Evolutionary conservation across 2,797 vertebrate genomes (phyloP), one percentile per base, ranked within the genome.

Genomic region (Apodemus agrarius): DNA sequence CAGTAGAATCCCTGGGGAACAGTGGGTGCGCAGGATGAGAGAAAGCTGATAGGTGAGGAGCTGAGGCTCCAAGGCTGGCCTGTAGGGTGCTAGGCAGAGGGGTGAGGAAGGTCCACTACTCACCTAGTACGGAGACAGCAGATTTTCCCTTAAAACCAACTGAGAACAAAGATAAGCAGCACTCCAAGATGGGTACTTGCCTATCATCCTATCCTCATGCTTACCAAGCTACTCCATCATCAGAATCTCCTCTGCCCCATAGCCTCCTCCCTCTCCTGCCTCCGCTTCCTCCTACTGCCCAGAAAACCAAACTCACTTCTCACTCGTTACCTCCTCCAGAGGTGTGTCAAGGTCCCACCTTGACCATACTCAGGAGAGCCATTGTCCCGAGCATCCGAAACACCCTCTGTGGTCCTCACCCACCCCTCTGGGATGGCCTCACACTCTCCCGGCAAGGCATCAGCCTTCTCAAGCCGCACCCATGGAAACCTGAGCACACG

Each of bases 251-350:
- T 40, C 49, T 40, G 31, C n/a, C 85, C 46, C 34, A 9, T 52
- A 4, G 17, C 46, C 61, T 7, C 11, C 3, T 59, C 24, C 19
- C 54, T 21, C 24, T 12, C 24, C 26, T 2, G 7, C n/a, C 16
- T 21, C 69, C 26, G 3, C 26, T 26, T 49, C 74, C 29, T 17
- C 0, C 54, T 29, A 26, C 46, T 61, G 61, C 31, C 49, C 84
- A 75, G 86, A 96, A 88, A 96, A 34, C 16, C 29, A 17, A 57
- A 11, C 57, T 94, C 40, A n/a, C 16, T 81, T 88, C 69, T 95
- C 61, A 46, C 13, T 87, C 93, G 84, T 24, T 24, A 49, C 43
- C 69, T 93, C 22, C 57, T 96, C 59, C 80, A 87, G 74, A 90
- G 93, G n/a, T n/a, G n/a, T n/a, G n/a, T n/a, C n/a, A n/a, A n/a